Conservation (phyloP, 2,888 invertebrate genomes). For the Subacronicta megacephala region DNA sequence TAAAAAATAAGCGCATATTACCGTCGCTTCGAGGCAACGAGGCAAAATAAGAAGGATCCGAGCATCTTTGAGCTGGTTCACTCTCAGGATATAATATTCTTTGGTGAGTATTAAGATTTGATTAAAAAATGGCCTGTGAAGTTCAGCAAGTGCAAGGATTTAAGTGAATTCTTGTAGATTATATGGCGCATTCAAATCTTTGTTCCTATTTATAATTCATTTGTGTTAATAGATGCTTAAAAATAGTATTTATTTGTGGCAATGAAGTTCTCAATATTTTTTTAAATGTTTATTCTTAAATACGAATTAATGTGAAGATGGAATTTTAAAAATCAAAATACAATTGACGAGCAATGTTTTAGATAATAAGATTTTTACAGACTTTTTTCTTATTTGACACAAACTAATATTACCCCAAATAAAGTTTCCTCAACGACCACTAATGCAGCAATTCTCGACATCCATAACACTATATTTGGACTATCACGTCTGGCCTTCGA, state of each 20-base stretch:
- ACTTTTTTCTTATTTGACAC: too few relatives aligned
- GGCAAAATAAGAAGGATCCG: slow-evolving; percentile 44
- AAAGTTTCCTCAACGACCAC: neutral
- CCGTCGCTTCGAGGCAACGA: slow-evolving; percentile 41
- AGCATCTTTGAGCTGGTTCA: slow-evolving; percentile 24
- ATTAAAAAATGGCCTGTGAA: slow-evolving; percentile 44
- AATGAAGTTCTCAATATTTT: too few relatives aligned
- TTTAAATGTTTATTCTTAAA: too few relatives aligned
- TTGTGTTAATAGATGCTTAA: too few relatives aligned
- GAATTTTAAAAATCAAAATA: too few relatives aligned
- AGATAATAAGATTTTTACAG: too few relatives aligned
- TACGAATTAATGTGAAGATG: too few relatives aligned
- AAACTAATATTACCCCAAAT: neutral
- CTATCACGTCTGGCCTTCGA: slow-evolving; percentile 4
- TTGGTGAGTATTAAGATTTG: slow-evolving; percentile 44
- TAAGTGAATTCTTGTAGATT: slow-evolving; percentile 4
- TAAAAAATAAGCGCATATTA: slow-evolving; percentile 56
- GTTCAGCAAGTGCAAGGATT: slow-evolving; percentile 16
- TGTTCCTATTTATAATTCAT: too few relatives aligned
- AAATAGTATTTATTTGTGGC: too few relatives aligned
- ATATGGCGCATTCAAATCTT: too few relatives aligned
- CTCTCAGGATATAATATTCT: slow-evolving; percentile 45
- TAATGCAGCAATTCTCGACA: neutral
- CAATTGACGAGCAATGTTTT: too few relatives aligned
- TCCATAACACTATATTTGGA: slow-evolving; percentile 1